Evolutionary conservation across 2,113 vertebrate genomes (phyloP), one percentile per base, ranked within the genome.

Genomic region (Gorilla gorilla): DNA sequence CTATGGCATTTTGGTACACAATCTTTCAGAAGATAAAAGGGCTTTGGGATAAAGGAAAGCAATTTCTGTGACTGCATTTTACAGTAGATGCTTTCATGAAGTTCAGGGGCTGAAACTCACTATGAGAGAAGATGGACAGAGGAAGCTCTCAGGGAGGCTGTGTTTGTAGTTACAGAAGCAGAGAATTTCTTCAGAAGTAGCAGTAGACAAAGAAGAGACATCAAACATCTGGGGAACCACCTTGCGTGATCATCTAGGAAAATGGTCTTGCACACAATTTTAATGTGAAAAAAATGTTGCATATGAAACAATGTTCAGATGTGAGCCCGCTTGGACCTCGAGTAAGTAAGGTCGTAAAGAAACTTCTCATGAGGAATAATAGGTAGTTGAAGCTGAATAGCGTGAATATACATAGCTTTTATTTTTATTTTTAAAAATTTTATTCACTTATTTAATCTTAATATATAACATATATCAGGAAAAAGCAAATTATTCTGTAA

Each of bases 181-280:
- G 48, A 84, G 38, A n/a, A 8, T 97, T 94, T 72, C 61, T 93
- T 90, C 18, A 89, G 89, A 94, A 90, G 72, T 32, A 80, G 5
- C 55, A 93, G 40, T 59, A 52, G 38, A 89, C 14, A 85, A 72
- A 43, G 89, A 82, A 86, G 11, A 79, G 20, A 76, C 5, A 16
- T 48, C 35, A 57, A n/a, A 73, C 1, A 35, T n/a, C 30, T 59
- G 35, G 82, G 76, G 25, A n/a, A 70, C 32, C 81, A 43, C 45
- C 30, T 38, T 87, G 9, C 17, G 38, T 79, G 17, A 72, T 83
- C 50, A 89, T 61, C 43, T 96, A 84, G 55, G 16, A 66, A 32
- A 88, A 89, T 43, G 10, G 35, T 87, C 25, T 92, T 82, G 3
- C 17, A 59, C 25, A 81, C 12, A 14, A 30, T 68, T 82, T 95